Conservation (phyloP, 1,140 invertebrate genomes). For the Solenopsis invicta region DNA sequence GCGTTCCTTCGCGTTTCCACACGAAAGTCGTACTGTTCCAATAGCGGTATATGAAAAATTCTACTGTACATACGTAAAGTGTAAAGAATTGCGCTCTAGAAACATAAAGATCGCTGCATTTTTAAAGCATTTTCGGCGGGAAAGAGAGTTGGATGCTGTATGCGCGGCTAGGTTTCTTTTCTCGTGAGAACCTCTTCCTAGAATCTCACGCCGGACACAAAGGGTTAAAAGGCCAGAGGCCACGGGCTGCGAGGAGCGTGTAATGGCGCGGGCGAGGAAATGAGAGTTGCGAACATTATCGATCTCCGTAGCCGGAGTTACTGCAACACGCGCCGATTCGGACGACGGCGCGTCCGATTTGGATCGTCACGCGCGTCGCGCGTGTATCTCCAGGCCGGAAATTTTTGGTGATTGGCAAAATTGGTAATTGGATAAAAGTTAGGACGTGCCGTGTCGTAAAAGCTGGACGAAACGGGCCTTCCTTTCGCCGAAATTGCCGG, state of each 20-base stretch:
- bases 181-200: not conserved
- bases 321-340: conserved; percentile 2
- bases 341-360: not conserved
- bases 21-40: not conserved
- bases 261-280: conserved; percentile 2
- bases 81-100: conserved; percentile 12
- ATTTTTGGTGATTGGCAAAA: conserved; percentile 49
- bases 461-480: not conserved
- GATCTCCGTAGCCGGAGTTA: not conserved
- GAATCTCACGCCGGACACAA: not conserved
- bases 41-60: not conserved
- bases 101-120: conserved; percentile 20
- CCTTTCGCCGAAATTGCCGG: conserved; percentile 3
- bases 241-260: not conserved
- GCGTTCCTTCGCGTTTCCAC: not conserved
- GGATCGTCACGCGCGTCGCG: conserved; percentile 35
- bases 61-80: not conserved
- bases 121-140: not conserved
- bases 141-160: not conserved
- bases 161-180: not conserved
- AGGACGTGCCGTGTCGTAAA: conserved; percentile 37
- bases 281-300: conserved; percentile 38
- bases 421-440: conserved; percentile 47
- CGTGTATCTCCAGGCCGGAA: conserved; percentile 3
- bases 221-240: conserved; percentile 18